phyloP scores from a whole-genome alignment of 2,113 vertebrate genomes.

The Monarcha castaneiventris region DNA sequence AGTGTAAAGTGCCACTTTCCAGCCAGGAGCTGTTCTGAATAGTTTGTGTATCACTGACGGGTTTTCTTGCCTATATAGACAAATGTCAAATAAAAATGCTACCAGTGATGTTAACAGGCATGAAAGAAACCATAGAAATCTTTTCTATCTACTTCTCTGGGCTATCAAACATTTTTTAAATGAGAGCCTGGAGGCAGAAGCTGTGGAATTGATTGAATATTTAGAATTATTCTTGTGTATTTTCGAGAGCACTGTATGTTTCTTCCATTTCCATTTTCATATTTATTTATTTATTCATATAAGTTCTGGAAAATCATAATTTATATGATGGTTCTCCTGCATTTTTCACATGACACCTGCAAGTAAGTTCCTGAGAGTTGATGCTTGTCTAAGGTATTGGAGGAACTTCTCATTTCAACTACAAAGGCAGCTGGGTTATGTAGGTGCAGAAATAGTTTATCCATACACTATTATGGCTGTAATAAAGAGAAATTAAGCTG shows the following conservation, averaged over 20 bases:
- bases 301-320: background rate
- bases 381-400: background rate
- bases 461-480: background rate
- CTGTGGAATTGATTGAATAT: background rate
- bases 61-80: background rate
- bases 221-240: background rate
- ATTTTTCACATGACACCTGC: background rate
- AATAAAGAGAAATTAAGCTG: background rate
- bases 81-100: slow-evolving; percentile 13
- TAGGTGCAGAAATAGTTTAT: background rate
- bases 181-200: background rate
- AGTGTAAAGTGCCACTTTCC: background rate
- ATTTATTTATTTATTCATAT: background rate
- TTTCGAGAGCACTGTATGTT: background rate
- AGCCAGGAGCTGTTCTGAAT: background rate
- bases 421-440: background rate
- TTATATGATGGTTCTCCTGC: background rate
- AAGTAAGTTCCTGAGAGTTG: background rate
- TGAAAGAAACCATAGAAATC: background rate
- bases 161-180: background rate
- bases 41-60: background rate
- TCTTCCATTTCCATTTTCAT: background rate
- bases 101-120: background rate
- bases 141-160: background rate
- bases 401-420: background rate